Conservation (phyloP, 2,113 vertebrate species). For the Euleptes europaea region DNA sequence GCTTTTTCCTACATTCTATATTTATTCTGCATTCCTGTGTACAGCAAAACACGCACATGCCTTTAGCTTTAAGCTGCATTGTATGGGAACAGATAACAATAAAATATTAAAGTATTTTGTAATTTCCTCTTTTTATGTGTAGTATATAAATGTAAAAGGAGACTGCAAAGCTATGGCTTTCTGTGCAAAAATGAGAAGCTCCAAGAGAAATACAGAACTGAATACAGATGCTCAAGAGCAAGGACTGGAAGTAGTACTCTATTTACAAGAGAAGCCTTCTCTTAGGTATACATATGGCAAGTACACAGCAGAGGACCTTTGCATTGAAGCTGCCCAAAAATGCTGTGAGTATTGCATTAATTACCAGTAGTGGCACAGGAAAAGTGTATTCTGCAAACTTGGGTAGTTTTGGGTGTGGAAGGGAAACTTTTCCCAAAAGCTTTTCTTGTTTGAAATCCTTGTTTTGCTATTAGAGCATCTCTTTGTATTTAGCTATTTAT, state of each 20-base stretch:
- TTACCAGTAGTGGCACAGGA: background rate
- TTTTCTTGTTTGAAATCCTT: background rate
- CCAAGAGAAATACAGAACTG: conserved; percentile 74
- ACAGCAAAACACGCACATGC: background rate
- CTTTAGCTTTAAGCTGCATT: background rate
- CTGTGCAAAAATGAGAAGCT: conserved; percentile 94
- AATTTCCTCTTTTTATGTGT: background rate
- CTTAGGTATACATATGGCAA: conserved; percentile 79
- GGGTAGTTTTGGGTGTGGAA: rapidly evolving
- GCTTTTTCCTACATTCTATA: background rate
- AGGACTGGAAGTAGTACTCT: conserved; percentile 89
- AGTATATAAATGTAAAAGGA: conserved; percentile 87
- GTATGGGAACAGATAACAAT: background rate
- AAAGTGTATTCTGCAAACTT: background rate
- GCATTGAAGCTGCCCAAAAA: conserved; percentile 85
- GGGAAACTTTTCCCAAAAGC: background rate
- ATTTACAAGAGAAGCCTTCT: conserved; percentile 75
- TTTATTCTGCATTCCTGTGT: background rate
- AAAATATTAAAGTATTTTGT: background rate
- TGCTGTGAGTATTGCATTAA: conserved; percentile 82
- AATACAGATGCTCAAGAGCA: conserved; percentile 68
- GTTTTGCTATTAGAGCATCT: too few species aligned
- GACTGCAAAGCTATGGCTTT: conserved; percentile 91
- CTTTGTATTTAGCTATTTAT: too few species aligned
- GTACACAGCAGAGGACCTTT: conserved; percentile 86